These are phyloP conservation scores for Sylvicola fuscatus DNA, from an alignment of 2,888 invertebrate species.

Conservation along the genomic window DNA sequence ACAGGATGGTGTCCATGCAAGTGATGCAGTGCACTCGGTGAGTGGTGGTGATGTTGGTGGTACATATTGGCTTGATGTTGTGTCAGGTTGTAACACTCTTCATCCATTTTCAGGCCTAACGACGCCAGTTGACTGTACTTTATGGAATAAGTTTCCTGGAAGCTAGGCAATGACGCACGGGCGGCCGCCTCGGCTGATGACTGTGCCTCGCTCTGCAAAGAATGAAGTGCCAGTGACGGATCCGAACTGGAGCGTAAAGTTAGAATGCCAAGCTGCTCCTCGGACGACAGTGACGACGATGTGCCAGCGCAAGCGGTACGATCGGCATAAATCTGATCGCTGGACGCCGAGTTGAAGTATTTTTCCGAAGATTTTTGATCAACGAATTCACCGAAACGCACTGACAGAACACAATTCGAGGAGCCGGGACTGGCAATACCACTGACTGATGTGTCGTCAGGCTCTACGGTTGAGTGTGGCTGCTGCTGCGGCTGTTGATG, in stretches of 20 bases:
- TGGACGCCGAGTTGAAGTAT: slow-evolving; percentile 8
- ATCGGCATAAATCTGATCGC: slow-evolving; percentile 14
- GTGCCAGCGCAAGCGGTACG: slow-evolving; percentile 14
- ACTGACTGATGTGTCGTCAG: background rate
- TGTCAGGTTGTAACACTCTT: slow-evolving; percentile 56
- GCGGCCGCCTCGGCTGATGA: slow-evolving; percentile 12
- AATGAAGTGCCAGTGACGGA: slow-evolving; percentile 22
- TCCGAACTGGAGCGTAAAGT: slow-evolving; percentile 23
- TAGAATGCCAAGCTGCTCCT: slow-evolving; percentile 17
- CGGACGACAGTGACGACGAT: slow-evolving; percentile 9
- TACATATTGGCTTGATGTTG: slow-evolving; percentile 10
- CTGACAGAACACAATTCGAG: background rate
- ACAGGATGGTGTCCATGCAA: slow-evolving; percentile 19
- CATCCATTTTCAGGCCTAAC: slow-evolving; percentile 65
- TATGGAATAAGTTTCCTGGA: slow-evolving; percentile 72
- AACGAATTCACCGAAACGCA: background rate
- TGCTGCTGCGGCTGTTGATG: slow-evolving; percentile 4
- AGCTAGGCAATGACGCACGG: slow-evolving; percentile 56
- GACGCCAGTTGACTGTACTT: slow-evolving; percentile 38
- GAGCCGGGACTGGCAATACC: slow-evolving; percentile 12
- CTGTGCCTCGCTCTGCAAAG: slow-evolving; percentile 11
- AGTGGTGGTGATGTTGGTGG: slow-evolving; percentile 19
- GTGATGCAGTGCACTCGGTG: slow-evolving; percentile 21
- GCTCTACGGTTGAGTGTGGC: background rate
- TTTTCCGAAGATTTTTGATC: background rate